Evolutionary conservation across 2,113 vertebrate species (phyloP).

Genomic region (Myocastor coypus): DNA sequence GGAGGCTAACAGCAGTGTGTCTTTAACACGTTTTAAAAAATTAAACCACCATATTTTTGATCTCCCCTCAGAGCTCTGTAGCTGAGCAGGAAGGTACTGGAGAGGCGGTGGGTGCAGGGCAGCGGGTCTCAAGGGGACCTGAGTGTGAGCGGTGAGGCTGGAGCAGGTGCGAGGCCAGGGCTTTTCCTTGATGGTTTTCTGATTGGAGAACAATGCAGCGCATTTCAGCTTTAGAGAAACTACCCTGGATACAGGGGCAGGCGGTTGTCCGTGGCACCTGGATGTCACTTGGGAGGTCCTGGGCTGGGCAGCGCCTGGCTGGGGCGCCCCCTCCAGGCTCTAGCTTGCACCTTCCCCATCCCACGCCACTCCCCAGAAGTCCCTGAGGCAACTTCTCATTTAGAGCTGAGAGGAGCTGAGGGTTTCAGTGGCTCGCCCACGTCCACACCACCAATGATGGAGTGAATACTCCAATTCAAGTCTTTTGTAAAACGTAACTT

Average conservation of each 20-base stretch:
- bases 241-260: too few species aligned
- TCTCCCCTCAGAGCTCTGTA: too few species aligned
- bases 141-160: not conserved
- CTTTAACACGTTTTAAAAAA: not conserved
- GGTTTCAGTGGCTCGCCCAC: not conserved
- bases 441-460: not conserved
- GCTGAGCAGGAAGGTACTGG: not conserved
- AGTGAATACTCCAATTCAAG: too few species aligned
- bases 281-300: too few species aligned
- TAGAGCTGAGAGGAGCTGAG: not conserved
- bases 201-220: not conserved
- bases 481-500: too few species aligned
- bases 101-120: not conserved
- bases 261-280: too few species aligned
- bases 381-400: not conserved
- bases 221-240: not conserved
- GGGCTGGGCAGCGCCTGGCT: too few species aligned
- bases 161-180: too few species aligned
- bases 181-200: not conserved
- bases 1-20: not conserved
- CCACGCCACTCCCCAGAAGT: not conserved
- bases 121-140: too few species aligned
- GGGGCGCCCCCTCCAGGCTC: too few species aligned
- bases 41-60: not conserved
- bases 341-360: too few species aligned